Evolutionary conservation across 2,888 invertebrate species (phyloP), one percentile per base, ranked within the genome.

Genomic region (Lathronympha strigana): DNA sequence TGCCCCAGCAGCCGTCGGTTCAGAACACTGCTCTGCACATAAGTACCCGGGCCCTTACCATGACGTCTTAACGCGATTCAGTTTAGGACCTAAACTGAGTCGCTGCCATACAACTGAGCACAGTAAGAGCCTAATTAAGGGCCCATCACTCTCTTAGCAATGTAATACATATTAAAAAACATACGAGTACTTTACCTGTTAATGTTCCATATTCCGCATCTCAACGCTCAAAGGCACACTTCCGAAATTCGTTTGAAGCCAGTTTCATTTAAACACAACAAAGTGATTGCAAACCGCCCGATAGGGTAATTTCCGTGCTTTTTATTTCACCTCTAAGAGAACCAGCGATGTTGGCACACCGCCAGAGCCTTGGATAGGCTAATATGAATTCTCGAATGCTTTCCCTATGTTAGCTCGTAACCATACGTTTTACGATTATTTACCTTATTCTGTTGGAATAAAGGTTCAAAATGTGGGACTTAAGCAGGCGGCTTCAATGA

Each of bases 231-330:
- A 55, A 55, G 45, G 43, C 21, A n/a, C 4, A 49, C 25, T 63
- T 45, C 50, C 43, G 11, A 50, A 64, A 51, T 58, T 43, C 57
- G 55, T 57, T 36, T 72, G 58, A 71, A 68, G 72, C 71, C 67
- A 8, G 67, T 71, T 71, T 69, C 72, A 63, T 72, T 74, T 75
- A 71, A 72, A 71, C 72, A 64, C 71, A 71, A 72, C 74, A 72
- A 74, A 71, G 68, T 68, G 66, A 67, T 68, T 69, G 69, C 71
- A 68, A 75, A 71, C 70, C 58, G 61, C 69, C 69, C 77, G 72
- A 76, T 78, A 77, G 77, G 72, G 68, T 77, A 79, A 76, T 78
- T 78, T 71, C 68, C 71, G 70, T 68, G 70, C 63, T 71, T 70
- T 69, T 68, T 68, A 69, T 73, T 76, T 73, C 67, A 75, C 79